Evolutionary conservation across 2,113 vertebrate genomes (phyloP).

Genomic region (Furnarius figulus): DNA sequence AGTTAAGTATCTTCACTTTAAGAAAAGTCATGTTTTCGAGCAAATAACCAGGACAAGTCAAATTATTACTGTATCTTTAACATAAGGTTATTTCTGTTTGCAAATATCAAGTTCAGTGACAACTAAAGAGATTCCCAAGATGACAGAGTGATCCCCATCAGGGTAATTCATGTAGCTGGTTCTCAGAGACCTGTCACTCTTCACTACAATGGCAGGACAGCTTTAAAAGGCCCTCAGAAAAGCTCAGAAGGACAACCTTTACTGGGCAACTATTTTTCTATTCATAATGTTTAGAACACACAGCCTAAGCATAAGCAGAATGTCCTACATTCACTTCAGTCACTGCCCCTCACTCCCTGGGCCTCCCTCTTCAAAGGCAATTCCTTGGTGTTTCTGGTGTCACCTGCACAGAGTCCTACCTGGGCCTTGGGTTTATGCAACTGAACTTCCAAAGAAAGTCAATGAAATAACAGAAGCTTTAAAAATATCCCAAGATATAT

Average conservation of each 20-base stretch:
- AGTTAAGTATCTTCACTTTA: conserved; percentile 84
- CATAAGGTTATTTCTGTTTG: background rate
- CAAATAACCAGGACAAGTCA: background rate
- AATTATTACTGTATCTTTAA: background rate
- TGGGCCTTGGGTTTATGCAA: background rate
- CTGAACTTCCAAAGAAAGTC: background rate
- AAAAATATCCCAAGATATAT: background rate
- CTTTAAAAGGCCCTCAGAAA: background rate
- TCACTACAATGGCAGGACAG: background rate
- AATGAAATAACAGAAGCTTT: background rate
- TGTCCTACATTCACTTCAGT: background rate
- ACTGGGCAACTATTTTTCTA: background rate
- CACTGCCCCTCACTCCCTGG: background rate
- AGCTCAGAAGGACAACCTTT: background rate
- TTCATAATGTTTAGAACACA: background rate
- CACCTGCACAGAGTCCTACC: background rate
- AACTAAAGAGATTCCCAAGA: background rate
- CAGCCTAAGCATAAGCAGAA: background rate
- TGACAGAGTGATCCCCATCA: background rate
- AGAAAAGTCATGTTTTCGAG: background rate
- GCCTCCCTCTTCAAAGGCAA: background rate
- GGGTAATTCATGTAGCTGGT: background rate
- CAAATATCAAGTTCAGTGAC: background rate
- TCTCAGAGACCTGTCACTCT: background rate
- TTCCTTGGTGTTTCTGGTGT: background rate